A percentile compares a stretch with the other conserved stretches of the same genome.
These are phyloP conservation scores for Clarias gariepinus DNA, from an alignment of 2,113 vertebrate species.

Conservation along the genomic window DNA sequence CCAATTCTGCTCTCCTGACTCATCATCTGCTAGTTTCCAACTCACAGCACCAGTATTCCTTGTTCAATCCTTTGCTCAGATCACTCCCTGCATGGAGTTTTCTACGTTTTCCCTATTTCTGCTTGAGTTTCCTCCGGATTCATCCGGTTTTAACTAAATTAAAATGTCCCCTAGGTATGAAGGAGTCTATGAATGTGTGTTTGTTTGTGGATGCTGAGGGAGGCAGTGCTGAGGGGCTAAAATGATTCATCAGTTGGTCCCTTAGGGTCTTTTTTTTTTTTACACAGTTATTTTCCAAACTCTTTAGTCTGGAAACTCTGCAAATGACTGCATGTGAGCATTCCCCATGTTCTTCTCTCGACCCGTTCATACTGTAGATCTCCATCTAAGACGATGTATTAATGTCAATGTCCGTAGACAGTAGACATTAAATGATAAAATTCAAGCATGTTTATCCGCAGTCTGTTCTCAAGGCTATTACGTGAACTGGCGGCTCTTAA, in stretches of 20 bases:
- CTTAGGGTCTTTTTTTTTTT: neutral
- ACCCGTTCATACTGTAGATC: neutral
- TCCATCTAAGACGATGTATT: neutral
- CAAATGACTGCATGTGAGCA: neutral
- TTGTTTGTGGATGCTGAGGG: neutral
- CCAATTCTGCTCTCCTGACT: neutral
- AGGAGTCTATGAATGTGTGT: neutral
- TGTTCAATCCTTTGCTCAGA: neutral
- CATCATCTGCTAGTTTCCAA: neutral
- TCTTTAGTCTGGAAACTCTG: neutral
- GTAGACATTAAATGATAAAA: neutral
- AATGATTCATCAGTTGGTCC: neutral
- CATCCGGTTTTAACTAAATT: neutral
- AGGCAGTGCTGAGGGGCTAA: neutral
- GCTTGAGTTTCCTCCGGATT: neutral
- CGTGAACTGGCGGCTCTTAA: neutral
- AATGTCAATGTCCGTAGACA: no score
- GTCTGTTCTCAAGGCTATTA: constrained; percentile 5
- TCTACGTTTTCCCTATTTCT: neutral
- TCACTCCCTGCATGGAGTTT: neutral
- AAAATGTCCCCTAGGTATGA: neutral
- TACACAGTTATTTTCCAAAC: neutral
- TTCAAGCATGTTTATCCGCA: neutral
- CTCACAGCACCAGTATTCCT: neutral
- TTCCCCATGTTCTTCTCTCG: neutral